phyloP scores from a whole-genome alignment of 2,888 invertebrate genomes.

The Coecobrya sp. region DNA sequence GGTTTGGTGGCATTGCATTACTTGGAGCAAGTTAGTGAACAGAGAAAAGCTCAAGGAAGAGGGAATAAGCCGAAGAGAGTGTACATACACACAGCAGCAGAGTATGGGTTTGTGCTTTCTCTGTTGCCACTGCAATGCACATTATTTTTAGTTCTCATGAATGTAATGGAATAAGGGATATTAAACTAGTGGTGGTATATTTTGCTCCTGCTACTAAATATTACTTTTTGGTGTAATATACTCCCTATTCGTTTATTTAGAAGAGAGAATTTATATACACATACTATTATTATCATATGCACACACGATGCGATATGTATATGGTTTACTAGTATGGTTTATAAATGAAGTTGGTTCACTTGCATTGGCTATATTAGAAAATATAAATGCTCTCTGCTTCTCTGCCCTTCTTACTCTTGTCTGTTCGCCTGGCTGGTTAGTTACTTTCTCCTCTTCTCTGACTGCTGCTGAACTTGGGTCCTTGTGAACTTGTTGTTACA shows the following conservation, averaged over 20 bases:
- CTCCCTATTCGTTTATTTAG: slow-evolving; percentile 47
- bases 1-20: too few relatives aligned
- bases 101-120: background rate
- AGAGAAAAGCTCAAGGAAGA: slow-evolving; percentile 17
- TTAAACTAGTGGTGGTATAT: slow-evolving; percentile 19
- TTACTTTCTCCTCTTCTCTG: background rate
- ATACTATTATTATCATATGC: too few relatives aligned
- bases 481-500: slow-evolving; percentile 35
- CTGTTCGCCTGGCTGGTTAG: background rate
- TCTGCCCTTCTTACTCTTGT: background rate
- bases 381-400: slow-evolving; percentile 24
- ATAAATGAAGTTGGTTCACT: slow-evolving; percentile 63
- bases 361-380: slow-evolving; percentile 46
- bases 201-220: too few relatives aligned
- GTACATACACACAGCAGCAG: background rate
- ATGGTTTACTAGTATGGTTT: slow-evolving; percentile 64
- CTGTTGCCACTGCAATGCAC: slow-evolving; percentile 60
- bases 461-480: background rate
- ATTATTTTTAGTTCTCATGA: slow-evolving; percentile 70
- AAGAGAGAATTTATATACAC: slow-evolving; percentile 24
- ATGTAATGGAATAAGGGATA: slow-evolving; percentile 71
- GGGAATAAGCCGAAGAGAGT: background rate
- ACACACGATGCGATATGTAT: slow-evolving; percentile 40
- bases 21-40: background rate
- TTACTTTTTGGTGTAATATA: slow-evolving; percentile 49